Conservation (phyloP, 2,888 invertebrate genomes). For the Euphydryas editha region DNA sequence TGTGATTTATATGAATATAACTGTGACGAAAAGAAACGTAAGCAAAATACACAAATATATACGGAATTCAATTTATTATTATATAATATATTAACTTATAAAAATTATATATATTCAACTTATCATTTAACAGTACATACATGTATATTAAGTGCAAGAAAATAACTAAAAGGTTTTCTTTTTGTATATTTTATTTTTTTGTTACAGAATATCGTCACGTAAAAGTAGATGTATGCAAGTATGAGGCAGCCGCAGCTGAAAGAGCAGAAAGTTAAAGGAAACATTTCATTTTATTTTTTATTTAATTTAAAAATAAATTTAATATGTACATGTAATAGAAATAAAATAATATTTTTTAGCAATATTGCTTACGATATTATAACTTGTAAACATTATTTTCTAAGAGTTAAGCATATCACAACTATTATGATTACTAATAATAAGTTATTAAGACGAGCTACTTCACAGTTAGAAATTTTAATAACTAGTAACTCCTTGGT, state of each 20-base stretch:
- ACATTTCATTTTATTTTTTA: no score
- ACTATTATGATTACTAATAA: no score
- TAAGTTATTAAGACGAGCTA: no score
- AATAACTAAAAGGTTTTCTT: background rate
- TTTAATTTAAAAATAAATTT: background rate
- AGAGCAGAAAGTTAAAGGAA: constrained; percentile 20
- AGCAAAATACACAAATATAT: constrained; percentile 42
- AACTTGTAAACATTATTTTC: no score
- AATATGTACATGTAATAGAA: background rate
- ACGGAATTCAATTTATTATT: background rate
- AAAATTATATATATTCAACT: no score
- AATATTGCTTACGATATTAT: background rate
- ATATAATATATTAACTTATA: no score
- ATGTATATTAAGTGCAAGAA: background rate
- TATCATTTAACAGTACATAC: no score
- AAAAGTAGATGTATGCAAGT: constrained; percentile 66
- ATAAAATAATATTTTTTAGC: no score
- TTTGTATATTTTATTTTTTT: background rate
- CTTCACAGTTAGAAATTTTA: background rate
- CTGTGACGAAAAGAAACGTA: constrained; percentile 77
- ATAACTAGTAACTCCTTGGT: no score
- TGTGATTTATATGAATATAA: constrained; percentile 77
- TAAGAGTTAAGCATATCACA: no score
- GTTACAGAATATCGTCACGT: constrained; percentile 49
- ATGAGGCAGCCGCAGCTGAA: constrained; percentile 64